Percentiles rank a stretch among this genome's conserved stretches.
Evolutionary conservation across 2,797 vertebrate species (phyloP).

Genomic region (Oreonectes daqikongensis): DNA sequence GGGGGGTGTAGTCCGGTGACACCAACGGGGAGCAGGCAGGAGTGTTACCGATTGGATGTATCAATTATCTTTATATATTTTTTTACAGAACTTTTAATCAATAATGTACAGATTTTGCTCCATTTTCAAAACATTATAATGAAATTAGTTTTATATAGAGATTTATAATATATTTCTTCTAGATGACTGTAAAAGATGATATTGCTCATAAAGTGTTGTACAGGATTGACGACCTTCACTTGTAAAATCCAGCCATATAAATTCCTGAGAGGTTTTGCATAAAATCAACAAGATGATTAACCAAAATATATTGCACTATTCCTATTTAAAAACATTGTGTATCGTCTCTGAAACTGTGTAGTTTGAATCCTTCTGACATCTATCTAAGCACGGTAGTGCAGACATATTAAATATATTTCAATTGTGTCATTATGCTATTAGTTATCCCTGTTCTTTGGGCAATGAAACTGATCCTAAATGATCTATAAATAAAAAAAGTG

Average conservation of each 20-base stretch:
- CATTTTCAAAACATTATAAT: not conserved
- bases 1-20: too few species aligned
- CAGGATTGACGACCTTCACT: not conserved
- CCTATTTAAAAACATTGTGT: not conserved
- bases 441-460: constrained; percentile 9
- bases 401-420: not conserved
- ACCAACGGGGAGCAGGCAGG: too few species aligned
- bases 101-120: not conserved
- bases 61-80: too few species aligned
- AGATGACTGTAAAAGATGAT: constrained; percentile 10
- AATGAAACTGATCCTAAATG: constrained; percentile 10
- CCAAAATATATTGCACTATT: not conserved
- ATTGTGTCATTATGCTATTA: not conserved
- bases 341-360: too few species aligned
- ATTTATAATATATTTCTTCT: not conserved
- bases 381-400: not conserved
- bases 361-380: not conserved
- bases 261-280: not conserved
- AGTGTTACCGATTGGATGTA: too few species aligned
- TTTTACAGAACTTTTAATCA: too few species aligned
- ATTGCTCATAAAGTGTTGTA: not conserved
- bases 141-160: not conserved
- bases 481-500: constrained; percentile 35
- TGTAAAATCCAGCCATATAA: not conserved
- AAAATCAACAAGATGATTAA: not conserved